These are phyloP conservation scores for Frankliniella fusca DNA, from an alignment of 2,888 invertebrate genomes.

Conservation along the genomic window DNA sequence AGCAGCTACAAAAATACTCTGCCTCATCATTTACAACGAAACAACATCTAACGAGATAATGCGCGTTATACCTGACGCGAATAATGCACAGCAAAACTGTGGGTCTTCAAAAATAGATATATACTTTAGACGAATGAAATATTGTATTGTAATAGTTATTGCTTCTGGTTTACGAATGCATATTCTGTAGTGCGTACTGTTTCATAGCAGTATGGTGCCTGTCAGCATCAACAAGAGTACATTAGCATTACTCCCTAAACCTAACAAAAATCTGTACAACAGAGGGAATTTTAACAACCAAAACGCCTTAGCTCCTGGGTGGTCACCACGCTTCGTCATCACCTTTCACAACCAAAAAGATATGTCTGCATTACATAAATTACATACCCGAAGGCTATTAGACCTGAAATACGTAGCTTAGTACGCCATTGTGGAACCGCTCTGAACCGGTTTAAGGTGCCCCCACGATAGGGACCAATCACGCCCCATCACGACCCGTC, in stretches of 20 bases:
- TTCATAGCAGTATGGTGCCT: not conserved
- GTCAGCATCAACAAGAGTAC: not conserved
- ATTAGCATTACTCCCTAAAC: not conserved
- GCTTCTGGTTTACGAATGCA: constrained; percentile 13
- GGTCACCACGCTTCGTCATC: not conserved
- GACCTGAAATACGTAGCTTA: not conserved
- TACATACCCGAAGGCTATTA: not conserved
- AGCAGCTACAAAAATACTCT: constrained; percentile 22
- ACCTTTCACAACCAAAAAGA: constrained; percentile 17
- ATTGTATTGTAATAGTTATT: constrained; percentile 9
- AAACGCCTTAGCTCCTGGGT: not conserved
- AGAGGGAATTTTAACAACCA: not conserved
- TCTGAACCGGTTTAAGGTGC: too few species aligned
- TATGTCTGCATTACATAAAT: not conserved
- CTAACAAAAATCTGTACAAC: constrained; percentile 8
- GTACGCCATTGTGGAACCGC: too few species aligned
- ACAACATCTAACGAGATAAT: constrained; percentile 19
- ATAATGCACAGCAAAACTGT: constrained; percentile 8
- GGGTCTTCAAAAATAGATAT: constrained; percentile 21
- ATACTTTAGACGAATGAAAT: not conserved
- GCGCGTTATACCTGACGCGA: constrained; percentile 14
- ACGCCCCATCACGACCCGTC: too few species aligned
- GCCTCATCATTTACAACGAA: constrained; percentile 7
- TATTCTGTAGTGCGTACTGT: not conserved
- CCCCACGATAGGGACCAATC: too few species aligned